phyloP scores from a whole-genome alignment of 2,113 vertebrate genomes.

The Indicator maculatus region DNA sequence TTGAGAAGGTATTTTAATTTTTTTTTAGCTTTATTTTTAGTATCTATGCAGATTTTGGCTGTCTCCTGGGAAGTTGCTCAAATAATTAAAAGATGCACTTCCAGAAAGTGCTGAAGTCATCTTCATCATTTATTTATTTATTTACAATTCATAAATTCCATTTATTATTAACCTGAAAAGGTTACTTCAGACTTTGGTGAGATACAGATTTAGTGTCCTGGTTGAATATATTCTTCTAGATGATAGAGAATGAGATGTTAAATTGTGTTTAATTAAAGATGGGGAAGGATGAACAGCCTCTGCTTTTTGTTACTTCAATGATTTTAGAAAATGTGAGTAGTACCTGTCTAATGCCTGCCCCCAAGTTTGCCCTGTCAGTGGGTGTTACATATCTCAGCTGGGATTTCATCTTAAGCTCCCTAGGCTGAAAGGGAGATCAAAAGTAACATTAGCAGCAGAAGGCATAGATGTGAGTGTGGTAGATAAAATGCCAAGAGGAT shows the following conservation, averaged over 20 bases:
- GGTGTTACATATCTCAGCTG: not conserved
- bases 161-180: not conserved
- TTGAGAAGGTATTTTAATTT: not conserved
- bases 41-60: not conserved
- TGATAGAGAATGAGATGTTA: not conserved
- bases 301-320: not conserved
- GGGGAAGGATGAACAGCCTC: not conserved
- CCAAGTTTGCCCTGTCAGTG: not conserved
- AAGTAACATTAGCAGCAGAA: not conserved
- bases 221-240: not conserved
- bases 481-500: not conserved
- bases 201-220: not conserved
- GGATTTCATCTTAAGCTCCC: not conserved
- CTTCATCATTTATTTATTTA: not conserved
- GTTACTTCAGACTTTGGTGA: not conserved
- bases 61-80: not conserved
- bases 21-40: not conserved
- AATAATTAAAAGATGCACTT: slow-evolving; percentile 25
- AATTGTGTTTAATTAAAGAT: not conserved
- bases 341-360: not conserved
- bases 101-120: slow-evolving; percentile 15
- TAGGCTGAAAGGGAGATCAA: not conserved
- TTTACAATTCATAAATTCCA: not conserved
- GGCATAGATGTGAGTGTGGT: not conserved
- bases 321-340: not conserved